Percentiles rank a stretch among this genome's conserved stretches.
Conservation (phyloP, 2,113 vertebrate species). For the Phycodurus eques region DNA sequence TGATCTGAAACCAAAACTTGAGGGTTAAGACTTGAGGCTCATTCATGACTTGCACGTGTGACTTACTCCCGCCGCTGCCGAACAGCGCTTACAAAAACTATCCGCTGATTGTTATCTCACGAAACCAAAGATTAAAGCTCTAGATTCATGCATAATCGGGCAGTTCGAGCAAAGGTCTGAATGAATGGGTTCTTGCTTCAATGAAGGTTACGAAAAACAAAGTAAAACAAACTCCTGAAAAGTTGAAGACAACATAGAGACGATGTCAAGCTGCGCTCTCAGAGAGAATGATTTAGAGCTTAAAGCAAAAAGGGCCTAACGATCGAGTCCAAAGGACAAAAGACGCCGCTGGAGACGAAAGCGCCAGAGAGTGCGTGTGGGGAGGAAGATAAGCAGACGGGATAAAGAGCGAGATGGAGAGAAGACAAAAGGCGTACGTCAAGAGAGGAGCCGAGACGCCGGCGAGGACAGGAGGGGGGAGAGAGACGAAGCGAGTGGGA, state of each 20-base stretch:
- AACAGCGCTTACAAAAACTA: background rate
- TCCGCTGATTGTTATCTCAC: background rate
- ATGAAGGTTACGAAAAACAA: background rate
- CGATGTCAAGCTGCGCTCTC: conserved; percentile 32
- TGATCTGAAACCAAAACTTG: background rate
- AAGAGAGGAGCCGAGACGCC: conserved; percentile 6
- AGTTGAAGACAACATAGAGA: conserved; percentile 10
- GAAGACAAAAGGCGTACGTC: conserved; percentile 37
- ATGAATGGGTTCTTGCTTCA: background rate
- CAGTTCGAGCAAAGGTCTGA: background rate
- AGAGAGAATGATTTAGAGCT: conserved; percentile 62
- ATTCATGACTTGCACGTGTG: too few species aligned
- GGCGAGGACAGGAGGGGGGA: background rate
- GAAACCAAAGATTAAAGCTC: background rate
- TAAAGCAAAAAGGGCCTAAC: conserved; percentile 42
- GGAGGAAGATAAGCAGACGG: conserved; percentile 40
- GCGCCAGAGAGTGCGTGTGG: conserved; percentile 25
- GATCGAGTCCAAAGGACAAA: conserved; percentile 56
- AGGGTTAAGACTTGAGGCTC: too few species aligned
- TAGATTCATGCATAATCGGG: too few species aligned
- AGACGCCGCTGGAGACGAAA: conserved; percentile 45
- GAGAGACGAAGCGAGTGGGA: background rate
- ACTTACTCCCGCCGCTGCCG: background rate
- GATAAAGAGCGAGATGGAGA: conserved; percentile 37
- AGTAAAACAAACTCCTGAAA: background rate